These are phyloP conservation scores for Xyrichtys novacula DNA, from an alignment of 2,797 vertebrate species.

Conservation along the genomic window DNA sequence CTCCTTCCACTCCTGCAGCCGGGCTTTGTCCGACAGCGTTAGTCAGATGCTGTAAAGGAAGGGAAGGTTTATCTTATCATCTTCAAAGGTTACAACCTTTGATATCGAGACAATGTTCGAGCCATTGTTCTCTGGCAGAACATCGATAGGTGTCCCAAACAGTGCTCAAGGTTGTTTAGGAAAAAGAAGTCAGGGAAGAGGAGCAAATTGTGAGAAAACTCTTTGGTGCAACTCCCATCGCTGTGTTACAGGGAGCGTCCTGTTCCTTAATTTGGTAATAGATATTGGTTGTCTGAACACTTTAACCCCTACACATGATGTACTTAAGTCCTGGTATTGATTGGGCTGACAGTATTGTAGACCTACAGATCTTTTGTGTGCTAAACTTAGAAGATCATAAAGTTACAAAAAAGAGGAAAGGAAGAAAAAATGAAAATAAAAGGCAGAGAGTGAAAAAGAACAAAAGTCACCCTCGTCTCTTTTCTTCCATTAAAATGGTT, in stretches of 20 bases:
- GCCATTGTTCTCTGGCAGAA: constrained; percentile 66
- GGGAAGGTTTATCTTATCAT: constrained; percentile 64
- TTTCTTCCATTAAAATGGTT: constrained; percentile 20
- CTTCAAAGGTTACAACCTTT: constrained; percentile 58
- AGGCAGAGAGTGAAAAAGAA: background rate
- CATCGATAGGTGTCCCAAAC: constrained; percentile 55
- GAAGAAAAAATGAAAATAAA: constrained; percentile 20
- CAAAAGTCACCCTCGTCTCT: constrained; percentile 3
- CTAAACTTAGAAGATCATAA: constrained; percentile 15
- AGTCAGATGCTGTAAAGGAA: constrained; percentile 60
- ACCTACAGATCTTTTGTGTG: background rate
- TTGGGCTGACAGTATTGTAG: too few relatives aligned
- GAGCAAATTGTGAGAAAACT: constrained; percentile 46
- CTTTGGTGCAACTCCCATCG: constrained; percentile 43
- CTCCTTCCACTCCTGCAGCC: constrained; percentile 41
- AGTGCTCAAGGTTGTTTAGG: constrained; percentile 45
- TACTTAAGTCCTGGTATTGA: too few relatives aligned
- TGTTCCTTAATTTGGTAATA: constrained; percentile 44
- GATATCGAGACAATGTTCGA: constrained; percentile 48
- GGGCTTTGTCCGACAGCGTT: constrained; percentile 50
- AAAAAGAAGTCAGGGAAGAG: constrained; percentile 25
- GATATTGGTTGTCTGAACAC: too few relatives aligned
- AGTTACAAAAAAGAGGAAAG: constrained; percentile 10
- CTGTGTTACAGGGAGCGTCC: constrained; percentile 57
- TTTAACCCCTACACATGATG: too few relatives aligned